A percentile compares a stretch with the other conserved stretches of the same genome.
These are phyloP conservation scores for Archilochus colubris DNA, from an alignment of 2,113 vertebrate species.

Conservation along the genomic window DNA sequence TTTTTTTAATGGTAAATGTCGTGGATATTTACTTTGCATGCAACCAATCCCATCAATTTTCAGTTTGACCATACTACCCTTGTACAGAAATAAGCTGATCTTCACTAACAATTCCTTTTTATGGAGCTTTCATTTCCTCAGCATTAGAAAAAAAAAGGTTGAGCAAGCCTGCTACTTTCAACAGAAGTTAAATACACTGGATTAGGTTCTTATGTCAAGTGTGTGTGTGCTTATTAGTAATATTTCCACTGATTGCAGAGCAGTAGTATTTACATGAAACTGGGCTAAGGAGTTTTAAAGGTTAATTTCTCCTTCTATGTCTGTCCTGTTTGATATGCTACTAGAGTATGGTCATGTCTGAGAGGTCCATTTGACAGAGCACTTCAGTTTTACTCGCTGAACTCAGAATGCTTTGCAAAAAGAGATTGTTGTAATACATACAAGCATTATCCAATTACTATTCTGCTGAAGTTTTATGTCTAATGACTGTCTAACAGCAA, in stretches of 20 bases:
- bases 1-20: not conserved
- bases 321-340: conserved; percentile 9
- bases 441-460: conserved; percentile 30
- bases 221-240: not conserved
- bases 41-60: not conserved
- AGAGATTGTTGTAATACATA: not conserved
- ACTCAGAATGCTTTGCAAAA: conserved; percentile 5
- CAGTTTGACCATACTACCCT: not conserved
- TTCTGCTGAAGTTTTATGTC: conserved; percentile 15
- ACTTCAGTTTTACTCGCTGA: not conserved
- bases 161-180: not conserved
- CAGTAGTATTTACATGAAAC: not conserved
- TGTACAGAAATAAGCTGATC: not conserved
- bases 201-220: not conserved
- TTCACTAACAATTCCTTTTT: not conserved
- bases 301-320: not conserved
- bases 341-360: not conserved
- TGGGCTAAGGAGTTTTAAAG: not conserved
- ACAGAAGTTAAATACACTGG: not conserved
- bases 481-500: conserved; percentile 15
- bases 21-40: not conserved
- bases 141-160: not conserved
- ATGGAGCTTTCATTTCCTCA: not conserved
- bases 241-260: not conserved
- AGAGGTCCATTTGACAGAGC: not conserved